Conservation (phyloP, 2,797 vertebrate genomes). For the Tokudaia muenninki region DNA sequence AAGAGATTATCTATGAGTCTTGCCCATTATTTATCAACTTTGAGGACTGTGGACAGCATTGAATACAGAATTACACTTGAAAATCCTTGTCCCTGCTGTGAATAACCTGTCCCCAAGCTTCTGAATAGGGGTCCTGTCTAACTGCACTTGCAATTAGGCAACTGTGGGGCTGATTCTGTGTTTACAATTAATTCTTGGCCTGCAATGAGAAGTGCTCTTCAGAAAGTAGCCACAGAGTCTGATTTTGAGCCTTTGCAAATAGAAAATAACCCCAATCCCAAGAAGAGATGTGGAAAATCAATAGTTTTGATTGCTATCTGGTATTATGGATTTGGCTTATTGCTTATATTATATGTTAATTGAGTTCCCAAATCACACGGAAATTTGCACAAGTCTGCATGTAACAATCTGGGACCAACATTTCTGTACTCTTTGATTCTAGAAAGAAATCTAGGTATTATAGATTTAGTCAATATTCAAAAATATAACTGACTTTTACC, state of each 20-base stretch:
- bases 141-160: slow-evolving; percentile 53
- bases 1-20: slow-evolving; percentile 37
- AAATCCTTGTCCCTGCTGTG: slow-evolving; percentile 34
- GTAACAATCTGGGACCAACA: neutral
- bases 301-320: slow-evolving; percentile 34
- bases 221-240: slow-evolving; percentile 31
- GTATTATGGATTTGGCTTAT: neutral
- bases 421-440: neutral
- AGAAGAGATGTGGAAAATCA: slow-evolving; percentile 40
- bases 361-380: neutral
- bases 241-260: slow-evolving; percentile 60
- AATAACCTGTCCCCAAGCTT: slow-evolving; percentile 7
- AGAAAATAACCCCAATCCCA: slow-evolving; percentile 60
- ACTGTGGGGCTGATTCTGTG: slow-evolving; percentile 16
- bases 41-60: neutral
- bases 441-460: neutral
- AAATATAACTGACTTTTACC: neutral
- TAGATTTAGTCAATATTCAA: neutral
- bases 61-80: slow-evolving; percentile 52
- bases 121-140: slow-evolving; percentile 40
- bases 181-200: slow-evolving; percentile 35
- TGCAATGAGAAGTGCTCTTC: slow-evolving; percentile 34
- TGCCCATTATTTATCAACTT: slow-evolving; percentile 54
- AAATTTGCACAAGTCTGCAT: neutral
- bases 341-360: neutral